These are phyloP conservation scores for Patiria pectinifera DNA, from an alignment of 53 echinoderm and acorn worm species.

Conservation along the genomic window DNA sequence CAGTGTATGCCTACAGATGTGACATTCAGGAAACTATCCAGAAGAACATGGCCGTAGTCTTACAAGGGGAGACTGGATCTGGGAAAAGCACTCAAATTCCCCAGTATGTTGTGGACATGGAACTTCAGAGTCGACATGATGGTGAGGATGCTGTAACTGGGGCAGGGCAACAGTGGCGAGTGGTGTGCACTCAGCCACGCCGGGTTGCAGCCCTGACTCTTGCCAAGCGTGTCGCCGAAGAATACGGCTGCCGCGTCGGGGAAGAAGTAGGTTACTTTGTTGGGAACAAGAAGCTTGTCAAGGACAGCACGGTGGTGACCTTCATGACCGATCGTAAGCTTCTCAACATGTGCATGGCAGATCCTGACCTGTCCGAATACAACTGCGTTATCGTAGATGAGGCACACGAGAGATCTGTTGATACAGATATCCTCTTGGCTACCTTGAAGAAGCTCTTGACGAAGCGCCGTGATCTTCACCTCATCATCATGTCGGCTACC, in stretches of 20 bases:
- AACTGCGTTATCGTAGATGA: slow-evolving; percentile 68
- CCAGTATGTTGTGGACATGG: slow-evolving; percentile 67
- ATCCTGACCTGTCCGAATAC: slow-evolving; percentile 45
- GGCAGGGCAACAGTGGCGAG: background rate
- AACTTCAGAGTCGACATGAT: background rate
- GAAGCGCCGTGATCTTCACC: slow-evolving; percentile 53
- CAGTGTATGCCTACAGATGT: slow-evolving; percentile 63
- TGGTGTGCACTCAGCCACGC: slow-evolving; percentile 70
- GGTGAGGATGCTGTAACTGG: background rate
- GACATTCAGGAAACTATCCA: slow-evolving; percentile 48
- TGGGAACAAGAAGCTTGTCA: slow-evolving; percentile 32
- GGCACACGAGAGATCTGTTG: slow-evolving; percentile 73
- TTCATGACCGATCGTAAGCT: slow-evolving; percentile 72
- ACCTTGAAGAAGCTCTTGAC: slow-evolving; percentile 56
- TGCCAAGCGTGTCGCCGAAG: slow-evolving; percentile 71
- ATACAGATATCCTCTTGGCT: slow-evolving; percentile 71
- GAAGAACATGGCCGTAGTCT: slow-evolving; percentile 54
- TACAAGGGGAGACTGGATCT: slow-evolving; percentile 72
- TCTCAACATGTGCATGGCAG: slow-evolving; percentile 55
- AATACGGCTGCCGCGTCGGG: slow-evolving; percentile 69
- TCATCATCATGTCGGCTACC: slow-evolving; percentile 71
- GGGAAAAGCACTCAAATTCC: slow-evolving; percentile 76
- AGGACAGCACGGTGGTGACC: slow-evolving; percentile 54
- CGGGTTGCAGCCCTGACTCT: slow-evolving; percentile 69
- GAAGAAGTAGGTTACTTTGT: slow-evolving; percentile 67